Evolutionary conservation across 2,888 invertebrate species (phyloP).

Genomic region (Acheta domesticus): DNA sequence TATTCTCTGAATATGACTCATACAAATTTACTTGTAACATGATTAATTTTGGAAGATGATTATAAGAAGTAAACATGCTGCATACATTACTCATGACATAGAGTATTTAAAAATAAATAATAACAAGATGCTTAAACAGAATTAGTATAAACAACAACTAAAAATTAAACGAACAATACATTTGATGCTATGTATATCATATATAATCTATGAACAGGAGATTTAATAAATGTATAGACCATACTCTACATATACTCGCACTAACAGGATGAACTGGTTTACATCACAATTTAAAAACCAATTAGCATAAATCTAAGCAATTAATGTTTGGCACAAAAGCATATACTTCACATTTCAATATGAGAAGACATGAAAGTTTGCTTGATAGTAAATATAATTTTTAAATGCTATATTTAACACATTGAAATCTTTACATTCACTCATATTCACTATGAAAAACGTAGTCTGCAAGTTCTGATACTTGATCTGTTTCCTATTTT

Average conservation of each 20-base stretch:
- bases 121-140: background rate
- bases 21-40: slow-evolving; percentile 18
- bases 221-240: background rate
- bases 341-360: slow-evolving; percentile 8
- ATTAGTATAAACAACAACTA: background rate
- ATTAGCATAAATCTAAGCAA: slow-evolving; percentile 2
- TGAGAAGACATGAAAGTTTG: background rate
- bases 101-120: background rate
- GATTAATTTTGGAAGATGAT: slow-evolving; percentile 2
- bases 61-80: slow-evolving; percentile 18
- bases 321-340: background rate
- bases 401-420: slow-evolving; percentile 1
- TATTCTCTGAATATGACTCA: slow-evolving; percentile 18
- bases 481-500: no score
- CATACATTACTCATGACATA: background rate
- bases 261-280: background rate
- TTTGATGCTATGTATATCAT: background rate
- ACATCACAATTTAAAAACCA: slow-evolving; percentile 18
- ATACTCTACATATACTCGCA: slow-evolving; percentile 18
- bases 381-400: slow-evolving; percentile 18
- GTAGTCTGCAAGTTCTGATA: no score
- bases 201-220: background rate
- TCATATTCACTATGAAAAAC: background rate
- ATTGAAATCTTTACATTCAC: slow-evolving; percentile 7
- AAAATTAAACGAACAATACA: slow-evolving; percentile 1